Percentiles rank a stretch among this genome's conserved stretches.
Evolutionary conservation across 2,888 invertebrate genomes (phyloP).

Genomic region (Heliothis peltigera): DNA sequence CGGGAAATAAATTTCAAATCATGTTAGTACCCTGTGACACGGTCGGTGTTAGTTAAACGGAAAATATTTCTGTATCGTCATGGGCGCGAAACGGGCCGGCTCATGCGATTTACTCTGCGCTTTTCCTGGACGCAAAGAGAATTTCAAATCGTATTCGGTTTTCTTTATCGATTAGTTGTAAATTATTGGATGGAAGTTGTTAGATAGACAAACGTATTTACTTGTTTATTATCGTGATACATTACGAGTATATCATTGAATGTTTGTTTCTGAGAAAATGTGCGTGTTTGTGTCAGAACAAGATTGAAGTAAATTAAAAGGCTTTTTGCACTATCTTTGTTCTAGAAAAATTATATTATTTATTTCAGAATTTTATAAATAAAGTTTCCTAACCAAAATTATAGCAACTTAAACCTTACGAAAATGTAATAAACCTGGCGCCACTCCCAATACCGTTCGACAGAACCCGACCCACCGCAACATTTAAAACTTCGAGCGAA

Average conservation of each 20-base stretch:
- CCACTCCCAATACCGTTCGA: too few species aligned
- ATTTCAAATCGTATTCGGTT: slow-evolving; percentile 62
- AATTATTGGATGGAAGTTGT: slow-evolving; percentile 1
- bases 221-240: neutral
- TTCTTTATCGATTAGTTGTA: slow-evolving; percentile 29
- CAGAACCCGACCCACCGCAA: neutral
- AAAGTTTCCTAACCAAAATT: too few species aligned
- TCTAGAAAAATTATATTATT: too few species aligned
- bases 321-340: too few species aligned
- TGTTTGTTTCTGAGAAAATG: too few species aligned
- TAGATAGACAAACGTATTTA: neutral
- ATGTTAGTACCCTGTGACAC: slow-evolving; percentile 78
- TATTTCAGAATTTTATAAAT: too few species aligned
- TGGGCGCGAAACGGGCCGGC: slow-evolving; percentile 74
- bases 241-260: neutral
- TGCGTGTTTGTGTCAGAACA: too few species aligned
- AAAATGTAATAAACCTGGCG: too few species aligned
- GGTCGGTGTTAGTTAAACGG: slow-evolving; percentile 80
- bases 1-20: slow-evolving; percentile 83
- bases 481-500: neutral
- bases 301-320: too few species aligned
- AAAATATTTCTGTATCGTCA: slow-evolving; percentile 84
- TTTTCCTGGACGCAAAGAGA: slow-evolving; percentile 55
- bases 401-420: too few species aligned
- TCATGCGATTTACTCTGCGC: slow-evolving; percentile 77